These are phyloP conservation scores for Pachymerium ferrugineum DNA, from an alignment of 2,888 invertebrate genomes.

Conservation along the genomic window DNA sequence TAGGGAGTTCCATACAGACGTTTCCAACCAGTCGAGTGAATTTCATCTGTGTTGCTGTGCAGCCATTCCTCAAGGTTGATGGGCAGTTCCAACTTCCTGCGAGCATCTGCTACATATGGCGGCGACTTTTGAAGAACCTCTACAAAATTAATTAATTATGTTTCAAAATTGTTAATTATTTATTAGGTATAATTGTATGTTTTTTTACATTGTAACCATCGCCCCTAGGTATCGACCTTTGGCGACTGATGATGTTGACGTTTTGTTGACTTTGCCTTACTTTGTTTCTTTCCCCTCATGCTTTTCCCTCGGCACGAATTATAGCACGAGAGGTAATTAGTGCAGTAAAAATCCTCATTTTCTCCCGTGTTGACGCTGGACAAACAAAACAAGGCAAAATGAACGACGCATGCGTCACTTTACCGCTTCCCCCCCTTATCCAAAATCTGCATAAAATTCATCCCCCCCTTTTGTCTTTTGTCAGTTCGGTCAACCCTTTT, in stretches of 20 bases:
- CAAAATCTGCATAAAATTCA: neutral
- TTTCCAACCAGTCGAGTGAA: constrained; percentile 21
- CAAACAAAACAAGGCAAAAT: constrained; percentile 5
- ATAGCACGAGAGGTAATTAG: constrained; percentile 4
- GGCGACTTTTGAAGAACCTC: neutral
- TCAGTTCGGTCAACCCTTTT: too few species aligned
- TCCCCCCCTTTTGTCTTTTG: neutral
- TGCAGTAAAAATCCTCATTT: neutral
- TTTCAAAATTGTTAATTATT: neutral
- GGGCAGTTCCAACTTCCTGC: constrained; percentile 29
- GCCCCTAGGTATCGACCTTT: neutral
- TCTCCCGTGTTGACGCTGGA: neutral
- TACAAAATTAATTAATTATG: neutral
- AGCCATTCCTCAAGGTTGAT: constrained; percentile 27
- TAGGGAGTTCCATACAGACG: constrained; percentile 28
- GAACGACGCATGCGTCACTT: neutral
- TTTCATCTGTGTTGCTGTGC: constrained; percentile 27
- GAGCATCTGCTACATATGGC: neutral
- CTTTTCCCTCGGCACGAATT: neutral
- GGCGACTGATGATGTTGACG: neutral
- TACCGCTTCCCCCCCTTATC: neutral
- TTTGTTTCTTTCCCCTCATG: neutral
- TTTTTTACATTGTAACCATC: neutral
- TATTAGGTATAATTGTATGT: neutral
- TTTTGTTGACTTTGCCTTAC: neutral